Conservation (phyloP, 1,140 invertebrate genomes). For the Hetaerina americana region DNA sequence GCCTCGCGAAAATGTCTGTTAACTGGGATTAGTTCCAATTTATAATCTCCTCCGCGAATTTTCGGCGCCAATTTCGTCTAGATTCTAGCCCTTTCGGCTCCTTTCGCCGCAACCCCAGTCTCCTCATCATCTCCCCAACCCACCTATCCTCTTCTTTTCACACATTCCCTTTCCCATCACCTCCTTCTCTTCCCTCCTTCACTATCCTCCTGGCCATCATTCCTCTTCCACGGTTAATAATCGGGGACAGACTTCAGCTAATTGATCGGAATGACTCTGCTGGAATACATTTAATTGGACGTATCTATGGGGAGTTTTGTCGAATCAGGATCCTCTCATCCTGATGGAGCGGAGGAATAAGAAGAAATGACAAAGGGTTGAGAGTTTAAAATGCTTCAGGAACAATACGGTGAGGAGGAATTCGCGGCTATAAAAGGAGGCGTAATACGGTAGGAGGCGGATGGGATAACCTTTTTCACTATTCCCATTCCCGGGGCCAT, state of each 20-base stretch:
- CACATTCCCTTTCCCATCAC: background rate
- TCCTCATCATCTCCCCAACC: background rate
- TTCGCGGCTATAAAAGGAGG: background rate
- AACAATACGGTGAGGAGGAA: too few relatives aligned
- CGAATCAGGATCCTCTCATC: background rate
- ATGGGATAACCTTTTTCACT: background rate
- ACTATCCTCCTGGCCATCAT: background rate
- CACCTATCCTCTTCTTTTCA: background rate
- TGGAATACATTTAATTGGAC: background rate
- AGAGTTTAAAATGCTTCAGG: too few relatives aligned
- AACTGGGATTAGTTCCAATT: background rate
- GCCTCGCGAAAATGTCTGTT: too few relatives aligned
- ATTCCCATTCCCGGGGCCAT: background rate
- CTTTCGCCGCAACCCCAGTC: background rate
- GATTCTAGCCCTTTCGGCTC: background rate
- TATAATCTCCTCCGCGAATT: background rate
- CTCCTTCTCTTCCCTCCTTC: background rate
- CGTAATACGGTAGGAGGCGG: background rate
- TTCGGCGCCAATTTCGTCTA: background rate
- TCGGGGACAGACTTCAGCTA: background rate
- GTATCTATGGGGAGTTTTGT: background rate
- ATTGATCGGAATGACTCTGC: background rate
- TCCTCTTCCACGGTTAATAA: background rate
- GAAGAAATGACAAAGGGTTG: too few relatives aligned
- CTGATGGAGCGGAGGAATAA: background rate